Evolutionary conservation across 2,888 invertebrate species (phyloP).

Genomic region (Anaspis maculata): DNA sequence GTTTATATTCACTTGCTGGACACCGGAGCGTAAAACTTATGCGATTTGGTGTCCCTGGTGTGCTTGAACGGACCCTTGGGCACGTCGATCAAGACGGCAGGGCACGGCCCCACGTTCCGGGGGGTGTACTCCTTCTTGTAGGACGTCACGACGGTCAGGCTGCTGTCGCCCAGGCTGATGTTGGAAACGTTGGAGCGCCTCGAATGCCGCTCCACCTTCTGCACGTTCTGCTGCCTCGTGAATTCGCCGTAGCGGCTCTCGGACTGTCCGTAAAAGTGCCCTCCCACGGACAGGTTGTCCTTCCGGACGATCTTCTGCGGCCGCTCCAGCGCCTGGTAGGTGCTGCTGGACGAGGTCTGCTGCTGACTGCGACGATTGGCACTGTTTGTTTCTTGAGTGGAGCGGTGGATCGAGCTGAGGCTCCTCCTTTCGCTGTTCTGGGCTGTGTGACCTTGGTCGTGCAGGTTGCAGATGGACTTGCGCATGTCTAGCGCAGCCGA

Average conservation of each 20-base stretch:
- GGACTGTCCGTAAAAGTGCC: conserved; percentile 65
- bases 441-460: conserved; percentile 62
- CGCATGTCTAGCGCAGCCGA: conserved; percentile 71
- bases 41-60: conserved; percentile 74
- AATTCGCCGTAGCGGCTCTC: conserved; percentile 66
- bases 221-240: conserved; percentile 43
- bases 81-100: conserved; percentile 67
- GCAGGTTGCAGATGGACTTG: conserved; percentile 71
- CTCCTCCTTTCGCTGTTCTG: conserved; percentile 67
- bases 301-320: conserved; percentile 53
- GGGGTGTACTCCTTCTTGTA: conserved; percentile 73
- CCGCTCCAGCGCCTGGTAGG: conserved; percentile 47
- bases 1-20: conserved; percentile 16
- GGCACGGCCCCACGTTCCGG: conserved; percentile 66
- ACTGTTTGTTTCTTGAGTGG: conserved; percentile 43
- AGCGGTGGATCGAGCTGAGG: conserved; percentile 70
- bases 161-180: conserved; percentile 64
- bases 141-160: conserved; percentile 50
- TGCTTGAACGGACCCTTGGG: conserved; percentile 73
- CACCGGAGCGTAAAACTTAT: conserved; percentile 73
- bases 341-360: conserved; percentile 41
- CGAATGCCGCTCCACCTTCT: conserved; percentile 51
- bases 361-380: conserved; percentile 47
- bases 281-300: conserved; percentile 65
- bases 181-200: conserved; percentile 65